Evolutionary conservation across 2,113 vertebrate species (phyloP), one percentile per base, ranked within the genome.

Genomic region (Monopterus albus): DNA sequence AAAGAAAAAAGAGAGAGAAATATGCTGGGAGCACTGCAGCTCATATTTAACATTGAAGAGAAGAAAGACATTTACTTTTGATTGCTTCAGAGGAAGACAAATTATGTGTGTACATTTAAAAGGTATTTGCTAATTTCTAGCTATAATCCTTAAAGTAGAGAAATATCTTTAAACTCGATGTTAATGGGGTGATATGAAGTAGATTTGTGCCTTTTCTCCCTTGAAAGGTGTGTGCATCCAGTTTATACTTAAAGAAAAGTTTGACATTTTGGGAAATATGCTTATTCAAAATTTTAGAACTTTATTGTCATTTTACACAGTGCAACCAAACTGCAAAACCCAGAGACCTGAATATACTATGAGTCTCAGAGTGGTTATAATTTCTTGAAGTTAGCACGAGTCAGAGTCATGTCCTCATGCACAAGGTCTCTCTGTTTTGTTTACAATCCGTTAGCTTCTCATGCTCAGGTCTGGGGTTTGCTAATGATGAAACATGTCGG

Each of bases 1-100:
- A 45, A 72, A 43, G 43, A 14, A 59, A 49, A 45, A 40, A 12
- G 20, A 7, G 18, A 35, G 23, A 23, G 14, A 67, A 76, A 79
- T 56, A 25, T 28, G 65, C 71, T 70, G 66, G 64, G 46, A 82
- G 78, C 78, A 9, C 51, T 31, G 7, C 61, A 79, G 70, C 70
- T 72, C 69, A 61, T 38, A 80, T 14, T 79, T 57, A 67, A 81
- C 76, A 56, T 79, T 75, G 71, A 53, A 42, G 64, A 78, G 26
- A 75, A 55, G 64, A 73, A 3, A 65, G 74, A 80, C 83, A 65
- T 87, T 87, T 75, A 72, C 74, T 78, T 83, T 81, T 78, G 56
- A 79, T 72, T 72, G 60, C 64, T 62, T 58, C 15, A 49, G 33
- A 49, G 61, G 36, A 72, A 55, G 52, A 69, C 26, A 56, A 71